Evolutionary conservation across 2,797 vertebrate genomes (phyloP).

Genomic region (Schizopygopsis pylzovi): DNA sequence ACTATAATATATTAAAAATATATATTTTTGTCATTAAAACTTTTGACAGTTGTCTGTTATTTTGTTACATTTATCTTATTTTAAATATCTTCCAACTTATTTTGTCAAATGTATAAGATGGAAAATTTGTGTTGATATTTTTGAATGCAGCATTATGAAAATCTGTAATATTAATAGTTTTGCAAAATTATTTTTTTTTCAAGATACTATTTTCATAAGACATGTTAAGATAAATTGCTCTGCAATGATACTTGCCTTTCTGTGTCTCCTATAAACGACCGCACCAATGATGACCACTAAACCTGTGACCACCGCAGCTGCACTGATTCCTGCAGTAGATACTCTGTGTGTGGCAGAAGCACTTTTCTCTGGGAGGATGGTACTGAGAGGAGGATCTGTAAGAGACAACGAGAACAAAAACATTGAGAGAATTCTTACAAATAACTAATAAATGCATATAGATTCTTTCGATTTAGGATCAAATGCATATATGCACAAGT

Average conservation of each 20-base stretch:
- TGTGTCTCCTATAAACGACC: not conserved
- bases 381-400: not conserved
- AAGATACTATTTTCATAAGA: not conserved
- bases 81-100: no score
- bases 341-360: not conserved
- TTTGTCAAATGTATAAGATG: no score
- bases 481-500: not conserved
- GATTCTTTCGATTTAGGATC: not conserved
- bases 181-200: no score
- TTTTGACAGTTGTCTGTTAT: no score
- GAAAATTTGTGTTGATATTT: no score
- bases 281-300: not conserved
- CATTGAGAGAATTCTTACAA: not conserved
- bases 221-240: not conserved
- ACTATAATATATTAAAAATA: no score
- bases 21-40: no score
- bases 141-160: no score
- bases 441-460: not conserved
- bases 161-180: no score
- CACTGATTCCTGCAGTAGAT: not conserved
- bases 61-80: no score
- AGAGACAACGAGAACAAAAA: not conserved
- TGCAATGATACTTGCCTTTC: not conserved
- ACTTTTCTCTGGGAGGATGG: not conserved
- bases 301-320: accelerated